phyloP scores from a whole-genome alignment of 64 coral and sea anemone genomes.

The Montipora foliosa region DNA sequence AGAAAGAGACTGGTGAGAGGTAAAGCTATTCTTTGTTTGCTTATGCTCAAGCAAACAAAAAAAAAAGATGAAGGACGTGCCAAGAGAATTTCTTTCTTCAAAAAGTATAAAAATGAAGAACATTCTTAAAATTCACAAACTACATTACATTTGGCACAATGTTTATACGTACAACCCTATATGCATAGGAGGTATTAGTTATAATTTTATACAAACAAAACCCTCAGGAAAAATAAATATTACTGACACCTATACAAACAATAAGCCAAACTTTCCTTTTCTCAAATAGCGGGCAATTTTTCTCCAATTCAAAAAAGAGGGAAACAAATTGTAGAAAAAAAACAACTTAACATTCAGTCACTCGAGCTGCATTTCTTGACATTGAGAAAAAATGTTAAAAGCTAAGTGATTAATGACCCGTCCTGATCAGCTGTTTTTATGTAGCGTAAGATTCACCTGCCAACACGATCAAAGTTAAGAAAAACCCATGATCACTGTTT shows the following conservation, averaged over 20 bases:
- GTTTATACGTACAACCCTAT: background rate
- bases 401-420: background rate
- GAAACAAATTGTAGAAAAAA: background rate
- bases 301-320: too few relatives aligned
- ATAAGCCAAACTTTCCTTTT: background rate
- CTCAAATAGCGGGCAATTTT: too few relatives aligned
- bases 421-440: background rate
- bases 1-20: too few relatives aligned
- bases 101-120: background rate
- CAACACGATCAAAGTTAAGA: background rate
- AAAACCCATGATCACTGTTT: background rate
- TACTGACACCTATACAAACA: background rate
- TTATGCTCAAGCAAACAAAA: too few relatives aligned
- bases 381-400: background rate
- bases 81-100: too few relatives aligned
- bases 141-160: background rate
- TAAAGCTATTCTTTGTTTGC: too few relatives aligned
- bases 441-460: background rate
- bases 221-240: background rate
- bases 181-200: background rate
- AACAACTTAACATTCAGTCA: background rate
- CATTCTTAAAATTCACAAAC: background rate
- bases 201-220: background rate
- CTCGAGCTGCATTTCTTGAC: background rate
- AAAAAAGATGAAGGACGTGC: too few relatives aligned